These are phyloP conservation scores for Trichonephila clavata DNA, from an alignment of 1,140 invertebrate genomes.

Conservation along the genomic window DNA sequence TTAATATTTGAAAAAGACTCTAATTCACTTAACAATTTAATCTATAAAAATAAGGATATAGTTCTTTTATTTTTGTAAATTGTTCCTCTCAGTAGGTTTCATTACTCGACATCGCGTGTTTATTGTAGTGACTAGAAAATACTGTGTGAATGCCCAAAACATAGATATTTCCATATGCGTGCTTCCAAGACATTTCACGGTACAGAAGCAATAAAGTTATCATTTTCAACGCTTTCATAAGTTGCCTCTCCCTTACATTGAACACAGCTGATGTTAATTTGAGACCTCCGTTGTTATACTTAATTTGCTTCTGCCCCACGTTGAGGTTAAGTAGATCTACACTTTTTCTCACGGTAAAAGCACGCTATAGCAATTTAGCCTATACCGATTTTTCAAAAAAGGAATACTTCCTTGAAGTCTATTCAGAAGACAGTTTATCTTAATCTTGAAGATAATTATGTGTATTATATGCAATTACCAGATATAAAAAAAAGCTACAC, in stretches of 20 bases:
- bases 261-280: constrained; percentile 28
- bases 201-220: constrained; percentile 65
- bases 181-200: constrained; percentile 54
- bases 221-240: constrained; percentile 73
- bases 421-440: not conserved
- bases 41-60: not conserved
- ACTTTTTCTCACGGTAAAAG: not conserved
- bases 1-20: not conserved
- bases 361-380: constrained; percentile 19
- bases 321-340: not conserved
- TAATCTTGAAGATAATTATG: not conserved
- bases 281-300: not conserved
- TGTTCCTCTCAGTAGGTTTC: not conserved
- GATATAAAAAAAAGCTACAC: not conserved
- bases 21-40: not conserved
- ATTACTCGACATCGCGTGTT: constrained; percentile 11
- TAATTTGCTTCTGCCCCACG: constrained; percentile 19
- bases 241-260: constrained; percentile 38
- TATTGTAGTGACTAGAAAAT: constrained; percentile 14
- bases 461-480: not conserved
- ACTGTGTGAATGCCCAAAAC: not conserved
- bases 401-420: not conserved
- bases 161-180: constrained; percentile 52
- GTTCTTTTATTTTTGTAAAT: not conserved
- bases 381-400: not conserved